phyloP scores from a whole-genome alignment of 2,113 vertebrate genomes.

The Sylvietta virens region DNA sequence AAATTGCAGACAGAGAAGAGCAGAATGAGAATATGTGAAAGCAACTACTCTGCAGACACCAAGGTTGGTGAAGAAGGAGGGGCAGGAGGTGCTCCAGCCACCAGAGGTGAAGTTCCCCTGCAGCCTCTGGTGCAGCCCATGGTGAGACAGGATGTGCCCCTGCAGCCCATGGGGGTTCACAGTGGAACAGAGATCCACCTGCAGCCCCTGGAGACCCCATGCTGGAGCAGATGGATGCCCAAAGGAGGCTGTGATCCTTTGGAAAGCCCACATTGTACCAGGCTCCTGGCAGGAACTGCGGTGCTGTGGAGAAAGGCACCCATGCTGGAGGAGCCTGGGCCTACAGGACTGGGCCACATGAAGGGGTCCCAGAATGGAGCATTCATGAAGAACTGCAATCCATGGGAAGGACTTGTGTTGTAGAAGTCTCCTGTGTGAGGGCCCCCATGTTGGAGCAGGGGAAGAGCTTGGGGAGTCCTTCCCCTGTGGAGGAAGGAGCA shows the following conservation, averaged over 20 bases:
- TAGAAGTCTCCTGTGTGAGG: neutral
- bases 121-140: neutral
- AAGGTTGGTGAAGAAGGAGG: neutral
- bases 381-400: neutral
- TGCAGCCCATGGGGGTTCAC: neutral
- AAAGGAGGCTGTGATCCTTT: neutral
- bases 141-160: neutral
- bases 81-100: neutral
- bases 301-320: neutral
- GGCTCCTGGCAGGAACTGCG: neutral
- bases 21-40: neutral
- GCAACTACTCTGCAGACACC: neutral
- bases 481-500: neutral
- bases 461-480: neutral
- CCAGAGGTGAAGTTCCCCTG: neutral
- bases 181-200: neutral
- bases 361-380: neutral
- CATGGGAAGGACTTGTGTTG: fast-evolving
- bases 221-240: neutral
- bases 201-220: no score
- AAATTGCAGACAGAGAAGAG: neutral
- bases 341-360: neutral
- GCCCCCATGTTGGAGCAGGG: neutral
- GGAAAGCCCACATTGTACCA: neutral
- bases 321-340: neutral